A percentile compares a stretch with the other conserved stretches of the same genome.
phyloP scores from a whole-genome alignment of 1,140 invertebrate genomes.

The Lineus longissimus region DNA sequence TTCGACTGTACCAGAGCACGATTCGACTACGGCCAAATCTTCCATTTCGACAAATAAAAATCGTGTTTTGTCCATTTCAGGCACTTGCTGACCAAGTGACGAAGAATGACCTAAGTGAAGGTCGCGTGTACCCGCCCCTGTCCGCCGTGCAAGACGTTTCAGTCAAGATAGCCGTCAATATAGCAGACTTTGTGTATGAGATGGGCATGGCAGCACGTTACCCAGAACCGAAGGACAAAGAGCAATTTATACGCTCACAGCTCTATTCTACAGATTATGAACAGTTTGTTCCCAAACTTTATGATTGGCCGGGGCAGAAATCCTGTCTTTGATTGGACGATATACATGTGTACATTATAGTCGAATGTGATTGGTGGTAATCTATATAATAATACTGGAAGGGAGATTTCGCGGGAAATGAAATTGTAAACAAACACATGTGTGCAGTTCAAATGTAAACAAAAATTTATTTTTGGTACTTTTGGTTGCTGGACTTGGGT shows the following conservation, averaged over 20 bases:
- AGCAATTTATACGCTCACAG: slow-evolving; percentile 52
- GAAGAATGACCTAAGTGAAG: slow-evolving; percentile 73
- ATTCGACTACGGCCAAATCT: too few species aligned
- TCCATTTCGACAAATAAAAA: too few species aligned
- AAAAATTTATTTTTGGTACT: too few species aligned
- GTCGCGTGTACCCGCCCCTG: slow-evolving; percentile 93
- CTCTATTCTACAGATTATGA: slow-evolving; percentile 59
- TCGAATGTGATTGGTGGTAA: too few species aligned
- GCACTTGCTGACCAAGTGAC: slow-evolving; percentile 79
- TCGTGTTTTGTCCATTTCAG: slow-evolving; percentile 49
- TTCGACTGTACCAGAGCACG: too few species aligned
- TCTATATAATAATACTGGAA: too few species aligned
- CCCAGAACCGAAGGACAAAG: slow-evolving; percentile 59
- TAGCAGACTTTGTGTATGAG: slow-evolving; percentile 85
- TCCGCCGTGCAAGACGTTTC: slow-evolving; percentile 84
- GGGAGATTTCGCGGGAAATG: too few species aligned
- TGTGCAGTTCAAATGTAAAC: too few species aligned
- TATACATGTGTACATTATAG: too few species aligned
- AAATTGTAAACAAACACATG: too few species aligned
- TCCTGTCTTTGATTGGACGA: too few species aligned
- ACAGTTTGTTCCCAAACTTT: slow-evolving; percentile 53
- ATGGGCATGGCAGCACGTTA: slow-evolving; percentile 56
- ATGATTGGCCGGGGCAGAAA: slow-evolving; percentile 52
- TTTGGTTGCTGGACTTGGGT: too few species aligned
- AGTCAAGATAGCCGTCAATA: slow-evolving; percentile 75